phyloP scores from a whole-genome alignment of 2,888 invertebrate species.

The Patella pellucida region DNA sequence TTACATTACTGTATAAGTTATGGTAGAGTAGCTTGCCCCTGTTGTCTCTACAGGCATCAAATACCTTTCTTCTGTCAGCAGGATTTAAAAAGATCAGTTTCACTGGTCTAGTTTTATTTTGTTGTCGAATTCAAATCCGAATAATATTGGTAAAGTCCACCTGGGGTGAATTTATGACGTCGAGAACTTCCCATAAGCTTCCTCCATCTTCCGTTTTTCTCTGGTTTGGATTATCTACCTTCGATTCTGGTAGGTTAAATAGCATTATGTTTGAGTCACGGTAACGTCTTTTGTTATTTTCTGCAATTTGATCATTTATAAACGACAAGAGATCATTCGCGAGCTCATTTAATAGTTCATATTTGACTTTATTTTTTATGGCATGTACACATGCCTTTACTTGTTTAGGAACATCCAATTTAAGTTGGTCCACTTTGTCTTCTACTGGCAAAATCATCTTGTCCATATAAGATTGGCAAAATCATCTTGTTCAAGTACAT shows the following conservation, averaged over 20 bases:
- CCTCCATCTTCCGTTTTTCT: not conserved
- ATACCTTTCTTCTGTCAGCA: not conserved
- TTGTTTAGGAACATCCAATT: not conserved
- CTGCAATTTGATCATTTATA: not conserved
- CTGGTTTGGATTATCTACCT: not conserved
- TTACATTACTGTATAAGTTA: not conserved
- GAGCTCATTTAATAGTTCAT: no score
- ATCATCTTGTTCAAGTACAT: no score
- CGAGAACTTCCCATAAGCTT: not conserved
- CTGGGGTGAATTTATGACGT: not conserved
- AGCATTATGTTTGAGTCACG: not conserved
- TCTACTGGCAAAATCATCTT: not conserved
- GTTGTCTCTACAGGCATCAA: not conserved
- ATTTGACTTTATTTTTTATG: not conserved
- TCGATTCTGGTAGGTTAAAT: conserved; percentile 1
- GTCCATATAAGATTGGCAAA: no score
- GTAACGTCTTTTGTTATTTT: not conserved
- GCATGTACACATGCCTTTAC: not conserved
- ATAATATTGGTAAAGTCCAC: not conserved
- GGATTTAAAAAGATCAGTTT: not conserved
- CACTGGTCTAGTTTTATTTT: not conserved
- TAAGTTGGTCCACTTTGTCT: not conserved
- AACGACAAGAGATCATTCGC: not conserved
- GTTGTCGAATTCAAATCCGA: not conserved
- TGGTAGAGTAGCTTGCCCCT: not conserved